phyloP scores from a whole-genome alignment of 2,797 vertebrate species.

The Gambusia yucatana region DNA sequence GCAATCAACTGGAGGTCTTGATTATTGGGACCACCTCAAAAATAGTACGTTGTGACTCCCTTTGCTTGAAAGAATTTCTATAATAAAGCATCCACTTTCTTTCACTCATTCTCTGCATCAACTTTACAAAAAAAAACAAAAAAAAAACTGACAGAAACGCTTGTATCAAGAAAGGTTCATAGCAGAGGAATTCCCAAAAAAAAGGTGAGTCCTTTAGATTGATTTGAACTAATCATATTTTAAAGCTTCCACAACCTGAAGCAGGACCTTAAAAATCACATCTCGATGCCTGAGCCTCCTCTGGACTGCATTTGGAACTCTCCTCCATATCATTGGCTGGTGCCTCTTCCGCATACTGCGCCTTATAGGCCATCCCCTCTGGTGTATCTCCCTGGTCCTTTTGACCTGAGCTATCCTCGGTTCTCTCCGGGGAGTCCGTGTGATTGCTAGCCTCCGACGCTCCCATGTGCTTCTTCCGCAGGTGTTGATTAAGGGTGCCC shows the following conservation, averaged over 20 bases:
- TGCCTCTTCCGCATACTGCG: constrained; percentile 80
- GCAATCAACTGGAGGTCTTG: constrained; percentile 79
- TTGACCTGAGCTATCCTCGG: constrained; percentile 85
- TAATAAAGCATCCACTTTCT: constrained; percentile 76
- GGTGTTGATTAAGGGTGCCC: constrained; percentile 98
- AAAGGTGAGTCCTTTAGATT: constrained; percentile 62
- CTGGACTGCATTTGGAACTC: constrained; percentile 80
- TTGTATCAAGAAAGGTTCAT: constrained; percentile 67
- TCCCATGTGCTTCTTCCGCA: constrained; percentile 97
- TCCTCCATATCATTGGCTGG: constrained; percentile 76
- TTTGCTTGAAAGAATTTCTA: constrained; percentile 83
- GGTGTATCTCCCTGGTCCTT: constrained; percentile 87
- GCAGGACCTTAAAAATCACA: constrained; percentile 80
- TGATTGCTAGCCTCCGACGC: constrained; percentile 86
- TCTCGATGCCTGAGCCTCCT: constrained; percentile 79
- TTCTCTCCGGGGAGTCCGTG: constrained; percentile 90
- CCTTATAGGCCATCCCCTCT: constrained; percentile 87
- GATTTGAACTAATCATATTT: constrained; percentile 71
- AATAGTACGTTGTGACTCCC: constrained; percentile 80
- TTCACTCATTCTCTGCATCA: constrained; percentile 68
- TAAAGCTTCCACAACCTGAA: constrained; percentile 81
- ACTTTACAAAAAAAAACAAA: constrained; percentile 70
- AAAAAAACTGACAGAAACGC: constrained; percentile 76
- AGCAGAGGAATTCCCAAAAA: constrained; percentile 59
- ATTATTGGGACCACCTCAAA: constrained; percentile 81